A percentile compares a stretch with the other conserved stretches of the same genome.
Conservation (phyloP, 2,888 invertebrate species). For the Hirudinaria manillensis region DNA sequence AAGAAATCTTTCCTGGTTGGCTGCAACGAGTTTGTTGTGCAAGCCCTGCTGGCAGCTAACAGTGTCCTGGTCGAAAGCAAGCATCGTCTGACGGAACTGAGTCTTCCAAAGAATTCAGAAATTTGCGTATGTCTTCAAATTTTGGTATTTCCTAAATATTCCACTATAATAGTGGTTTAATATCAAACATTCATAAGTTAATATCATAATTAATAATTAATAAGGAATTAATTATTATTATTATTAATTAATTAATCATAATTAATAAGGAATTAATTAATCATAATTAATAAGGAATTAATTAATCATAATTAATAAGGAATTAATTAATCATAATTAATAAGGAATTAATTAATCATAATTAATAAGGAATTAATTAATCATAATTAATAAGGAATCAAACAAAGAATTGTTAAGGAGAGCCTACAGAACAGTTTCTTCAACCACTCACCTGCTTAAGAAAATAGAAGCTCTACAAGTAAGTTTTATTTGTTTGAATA, state of each 20-base stretch:
- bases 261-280: too few relatives aligned
- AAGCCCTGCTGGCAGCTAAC: constrained; percentile 10
- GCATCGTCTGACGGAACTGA: background rate
- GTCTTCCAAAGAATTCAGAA: background rate
- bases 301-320: too few relatives aligned
- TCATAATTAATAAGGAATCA: too few relatives aligned
- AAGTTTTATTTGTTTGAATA: background rate
- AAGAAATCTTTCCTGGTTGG: constrained; percentile 19
- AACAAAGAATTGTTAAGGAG: constrained; percentile 5
- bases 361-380: too few relatives aligned
- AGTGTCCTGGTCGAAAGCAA: constrained; percentile 8
- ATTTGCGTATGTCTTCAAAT: background rate
- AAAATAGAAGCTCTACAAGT: constrained; percentile 20
- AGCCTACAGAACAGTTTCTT: constrained; percentile 18
- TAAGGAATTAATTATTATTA: background rate
- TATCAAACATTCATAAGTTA: too few relatives aligned
- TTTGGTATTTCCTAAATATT: background rate
- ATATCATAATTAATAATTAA: too few relatives aligned
- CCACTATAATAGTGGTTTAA: too few relatives aligned
- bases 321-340: too few relatives aligned
- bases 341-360: too few relatives aligned
- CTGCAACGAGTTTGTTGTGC: constrained; percentile 22
- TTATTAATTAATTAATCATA: too few relatives aligned
- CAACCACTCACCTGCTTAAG: constrained; percentile 13
- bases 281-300: too few relatives aligned